Base-by-base conservation (phyloP, 2,113 vertebrate genomes). In the Jaculus jaculus region DNA sequence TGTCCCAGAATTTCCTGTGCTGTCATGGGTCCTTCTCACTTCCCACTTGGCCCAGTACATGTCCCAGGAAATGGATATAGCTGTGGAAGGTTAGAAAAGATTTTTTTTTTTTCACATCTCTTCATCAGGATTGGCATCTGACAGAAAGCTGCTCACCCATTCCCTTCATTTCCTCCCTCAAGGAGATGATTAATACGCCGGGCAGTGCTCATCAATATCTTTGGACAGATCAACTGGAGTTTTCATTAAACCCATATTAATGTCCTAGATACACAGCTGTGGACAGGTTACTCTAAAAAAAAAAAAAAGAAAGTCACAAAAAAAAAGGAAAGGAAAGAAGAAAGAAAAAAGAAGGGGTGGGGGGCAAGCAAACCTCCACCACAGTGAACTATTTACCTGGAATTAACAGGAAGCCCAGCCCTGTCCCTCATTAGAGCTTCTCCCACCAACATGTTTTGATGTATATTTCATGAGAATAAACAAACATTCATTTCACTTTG, bases 401-500 rank as follows among this genome's bases (percentile, higher is more conserved):
- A 97, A 97, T 97, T 97, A 97, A 93, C 39, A 65, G 12, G 78
- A 94, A 96, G 75, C 93, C 58, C 0, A 16, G 96, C 91, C 95
- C 0, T 30, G 54, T 96, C 93, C 51, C 95, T 98, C 91, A 72
- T 98, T 98, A 97, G 92, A 32, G 93, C 94, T 90, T 97, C 97
- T 96, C 92, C 96, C 92, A 93, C 96, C 97, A 97, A 93, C 98
- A 97, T 96, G 94, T 97, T 98, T 98, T 98, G 98, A 98, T 98
- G 97, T 98, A 98, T 98, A 98, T 99, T 99, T 98, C 98, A 98
- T 98, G 98, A 98, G 98, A 97, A 98, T 98, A 99, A 99, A 99
- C 98, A 99, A 98, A 98, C 98, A 99, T 99, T 98, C 98, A 98
- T 99, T 98, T 98, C 98, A 98, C 98, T 98, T 98, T 98, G 97